Conservation (phyloP, 2,888 invertebrate genomes). For the Amphipyra tragopoginis region DNA sequence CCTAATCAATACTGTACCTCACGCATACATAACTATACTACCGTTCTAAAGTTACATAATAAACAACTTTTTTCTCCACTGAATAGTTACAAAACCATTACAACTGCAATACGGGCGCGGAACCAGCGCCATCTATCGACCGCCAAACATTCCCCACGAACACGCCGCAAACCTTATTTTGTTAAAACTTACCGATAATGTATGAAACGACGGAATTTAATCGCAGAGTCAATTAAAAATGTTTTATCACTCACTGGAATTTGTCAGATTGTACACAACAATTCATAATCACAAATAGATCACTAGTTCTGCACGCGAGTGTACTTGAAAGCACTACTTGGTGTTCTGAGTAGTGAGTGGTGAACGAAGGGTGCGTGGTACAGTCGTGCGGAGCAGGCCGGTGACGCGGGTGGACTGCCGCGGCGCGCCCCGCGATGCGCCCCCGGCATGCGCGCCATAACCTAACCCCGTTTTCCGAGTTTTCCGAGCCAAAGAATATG, state of each 20-base stretch:
- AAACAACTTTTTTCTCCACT: conserved; percentile 55
- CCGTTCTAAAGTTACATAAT: conserved; percentile 64
- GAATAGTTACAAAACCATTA: conserved; percentile 72
- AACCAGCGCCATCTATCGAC: conserved; percentile 79
- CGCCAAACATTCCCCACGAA: conserved; percentile 50
- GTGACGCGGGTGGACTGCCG: conserved; percentile 76
- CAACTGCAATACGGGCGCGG: conserved; percentile 83
- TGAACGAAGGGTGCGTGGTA: conserved; percentile 27
- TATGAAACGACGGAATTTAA: conserved; percentile 35
- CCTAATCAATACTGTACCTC: not conserved
- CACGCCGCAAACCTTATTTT: conserved; percentile 51
- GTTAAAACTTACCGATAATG: conserved; percentile 58
- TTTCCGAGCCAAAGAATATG: conserved; percentile 67
- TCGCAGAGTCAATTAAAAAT: conserved; percentile 22
- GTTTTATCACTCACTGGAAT: conserved; percentile 48
- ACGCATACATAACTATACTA: not conserved
- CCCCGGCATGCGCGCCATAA: conserved; percentile 73
- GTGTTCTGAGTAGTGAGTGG: conserved; percentile 45
- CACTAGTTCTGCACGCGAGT: conserved; percentile 51
- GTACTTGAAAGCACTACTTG: conserved; percentile 51
- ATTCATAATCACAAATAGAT: conserved; percentile 40
- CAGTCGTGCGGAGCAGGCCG: conserved; percentile 65
- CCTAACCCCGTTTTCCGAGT: conserved; percentile 68
- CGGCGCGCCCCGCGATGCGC: conserved; percentile 67
- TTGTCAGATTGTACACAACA: conserved; percentile 36